These are phyloP conservation scores for Sebastes taczanowskii DNA, from an alignment of 2,797 vertebrate genomes.

Conservation along the genomic window DNA sequence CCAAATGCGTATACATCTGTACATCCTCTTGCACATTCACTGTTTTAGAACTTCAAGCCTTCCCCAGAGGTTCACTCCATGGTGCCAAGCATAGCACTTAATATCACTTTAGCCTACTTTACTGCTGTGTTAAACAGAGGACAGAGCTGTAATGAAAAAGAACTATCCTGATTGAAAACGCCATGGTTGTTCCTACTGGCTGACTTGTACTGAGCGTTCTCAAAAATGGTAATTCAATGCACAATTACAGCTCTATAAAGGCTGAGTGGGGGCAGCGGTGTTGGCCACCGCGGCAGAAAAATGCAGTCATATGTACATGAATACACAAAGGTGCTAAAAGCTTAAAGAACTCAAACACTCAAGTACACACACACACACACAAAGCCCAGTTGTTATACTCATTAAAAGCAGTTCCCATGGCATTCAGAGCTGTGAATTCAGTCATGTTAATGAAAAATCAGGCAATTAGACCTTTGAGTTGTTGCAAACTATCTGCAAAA, in stretches of 20 bases:
- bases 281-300: neutral
- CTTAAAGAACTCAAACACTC: neutral
- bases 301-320: neutral
- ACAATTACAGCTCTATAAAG: slow-evolving; percentile 35
- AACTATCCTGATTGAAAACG: slow-evolving; percentile 46
- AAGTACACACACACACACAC: neutral
- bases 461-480: slow-evolving; percentile 39
- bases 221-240: slow-evolving; percentile 13
- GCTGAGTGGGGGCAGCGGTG: neutral
- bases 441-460: slow-evolving; percentile 32
- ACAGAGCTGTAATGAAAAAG: slow-evolving; percentile 48
- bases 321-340: neutral
- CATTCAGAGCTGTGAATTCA: slow-evolving; percentile 15
- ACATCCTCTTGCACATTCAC: neutral
- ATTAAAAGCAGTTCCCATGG: slow-evolving; percentile 47
- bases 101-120: slow-evolving; percentile 46
- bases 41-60: neutral
- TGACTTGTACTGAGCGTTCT: slow-evolving; percentile 13
- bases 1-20: neutral
- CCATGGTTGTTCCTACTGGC: slow-evolving; percentile 23
- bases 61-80: slow-evolving; percentile 1
- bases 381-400: neutral
- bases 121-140: slow-evolving; percentile 40
- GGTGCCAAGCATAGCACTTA: slow-evolving; percentile 23
- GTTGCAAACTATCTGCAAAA: slow-evolving; percentile 21